These are phyloP conservation scores for Tanypteryx hageni DNA, from an alignment of 2,888 invertebrate species.

Conservation along the genomic window DNA sequence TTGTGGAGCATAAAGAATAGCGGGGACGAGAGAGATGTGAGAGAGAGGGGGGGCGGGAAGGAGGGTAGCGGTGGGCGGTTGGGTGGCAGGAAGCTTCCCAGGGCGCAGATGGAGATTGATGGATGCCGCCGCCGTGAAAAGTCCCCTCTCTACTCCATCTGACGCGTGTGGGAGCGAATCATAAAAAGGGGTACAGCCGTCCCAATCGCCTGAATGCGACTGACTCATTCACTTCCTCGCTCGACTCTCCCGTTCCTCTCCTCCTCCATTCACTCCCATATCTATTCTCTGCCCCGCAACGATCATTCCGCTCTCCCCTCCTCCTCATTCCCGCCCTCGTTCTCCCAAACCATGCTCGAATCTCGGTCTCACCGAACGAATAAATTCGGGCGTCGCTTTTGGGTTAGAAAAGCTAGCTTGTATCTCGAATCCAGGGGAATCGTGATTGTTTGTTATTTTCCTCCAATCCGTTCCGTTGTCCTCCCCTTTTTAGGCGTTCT, in stretches of 20 bases:
- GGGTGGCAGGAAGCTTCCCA: conserved; percentile 31
- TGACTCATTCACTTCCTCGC: conserved; percentile 10
- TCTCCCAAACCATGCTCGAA: no score
- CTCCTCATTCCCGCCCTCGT: no score
- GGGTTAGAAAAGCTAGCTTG: no score
- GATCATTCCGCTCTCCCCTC: no score
- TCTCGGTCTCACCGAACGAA: no score
- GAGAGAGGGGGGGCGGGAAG: neutral
- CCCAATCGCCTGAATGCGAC: neutral
- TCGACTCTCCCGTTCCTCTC: neutral
- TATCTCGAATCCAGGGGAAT: no score
- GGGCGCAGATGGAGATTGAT: conserved; percentile 50
- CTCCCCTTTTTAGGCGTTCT: no score
- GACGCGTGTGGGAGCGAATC: conserved; percentile 17
- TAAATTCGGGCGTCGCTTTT: no score
- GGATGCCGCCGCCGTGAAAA: neutral
- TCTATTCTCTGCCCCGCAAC: no score
- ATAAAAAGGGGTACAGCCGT: neutral
- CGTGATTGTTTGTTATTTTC: no score
- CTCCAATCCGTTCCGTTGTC: no score
- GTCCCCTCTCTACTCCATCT: neutral
- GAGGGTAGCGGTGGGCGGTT: neutral
- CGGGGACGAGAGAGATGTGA: neutral
- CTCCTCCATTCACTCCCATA: neutral
- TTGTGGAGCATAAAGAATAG: neutral